Evolutionary conservation across 2,797 vertebrate genomes (phyloP).

Genomic region (Pipistrellus pygmaeus): DNA sequence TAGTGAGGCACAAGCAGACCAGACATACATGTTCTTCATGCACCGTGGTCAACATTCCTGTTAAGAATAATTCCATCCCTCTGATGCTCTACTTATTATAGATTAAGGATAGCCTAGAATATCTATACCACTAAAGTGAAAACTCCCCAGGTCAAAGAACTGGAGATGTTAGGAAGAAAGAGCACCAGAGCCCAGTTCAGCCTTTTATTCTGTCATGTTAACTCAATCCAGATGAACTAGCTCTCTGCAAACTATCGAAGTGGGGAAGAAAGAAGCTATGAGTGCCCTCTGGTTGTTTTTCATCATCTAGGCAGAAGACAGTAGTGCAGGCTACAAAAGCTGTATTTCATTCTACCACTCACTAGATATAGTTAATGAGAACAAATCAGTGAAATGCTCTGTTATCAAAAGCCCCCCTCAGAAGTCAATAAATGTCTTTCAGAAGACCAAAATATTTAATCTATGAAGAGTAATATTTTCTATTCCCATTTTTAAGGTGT

Average conservation of each 20-base stretch:
- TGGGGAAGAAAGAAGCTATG: neutral
- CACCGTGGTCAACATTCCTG: neutral
- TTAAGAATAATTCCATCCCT: neutral
- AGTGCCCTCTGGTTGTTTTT: neutral
- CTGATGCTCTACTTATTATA: neutral
- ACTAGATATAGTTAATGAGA: neutral
- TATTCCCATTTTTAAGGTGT: conserved; percentile 87
- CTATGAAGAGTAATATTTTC: neutral
- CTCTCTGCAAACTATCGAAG: neutral
- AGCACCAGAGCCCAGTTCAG: neutral
- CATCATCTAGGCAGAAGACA: neutral
- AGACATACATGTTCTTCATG: neutral
- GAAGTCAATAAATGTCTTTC: neutral
- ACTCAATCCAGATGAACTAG: neutral
- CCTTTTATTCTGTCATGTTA: neutral
- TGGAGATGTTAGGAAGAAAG: neutral
- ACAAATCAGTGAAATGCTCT: neutral
- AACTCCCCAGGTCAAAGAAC: neutral
- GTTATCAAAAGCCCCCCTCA: neutral
- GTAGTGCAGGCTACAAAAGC: neutral
- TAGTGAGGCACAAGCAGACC: neutral
- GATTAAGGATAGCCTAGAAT: neutral
- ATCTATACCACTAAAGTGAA: conserved; percentile 20
- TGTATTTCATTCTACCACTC: neutral
- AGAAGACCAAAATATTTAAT: neutral